These are phyloP conservation scores for Calliphora vomitoria DNA, from an alignment of 2,888 invertebrate genomes.

Conservation along the genomic window DNA sequence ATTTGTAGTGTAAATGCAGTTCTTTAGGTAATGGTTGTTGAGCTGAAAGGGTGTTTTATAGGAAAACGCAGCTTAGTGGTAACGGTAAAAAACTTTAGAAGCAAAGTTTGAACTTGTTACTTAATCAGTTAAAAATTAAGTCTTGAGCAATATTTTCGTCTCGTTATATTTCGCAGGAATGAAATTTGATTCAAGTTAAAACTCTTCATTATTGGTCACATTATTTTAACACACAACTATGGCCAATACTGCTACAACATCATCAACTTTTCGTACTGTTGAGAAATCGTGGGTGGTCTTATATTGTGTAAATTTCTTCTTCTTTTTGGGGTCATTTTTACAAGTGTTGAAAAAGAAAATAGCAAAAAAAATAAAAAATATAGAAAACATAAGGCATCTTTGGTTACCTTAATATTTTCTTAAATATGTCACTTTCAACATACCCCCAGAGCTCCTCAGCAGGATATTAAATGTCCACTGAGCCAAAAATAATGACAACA, in stretches of 20 bases:
- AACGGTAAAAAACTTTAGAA: no score
- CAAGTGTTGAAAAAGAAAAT: not conserved
- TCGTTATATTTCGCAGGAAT: no score
- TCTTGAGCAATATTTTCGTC: no score
- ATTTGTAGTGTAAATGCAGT: no score
- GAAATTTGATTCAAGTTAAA: not conserved
- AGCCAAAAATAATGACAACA: slow-evolving; percentile 80
- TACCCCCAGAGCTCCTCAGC: slow-evolving; percentile 61
- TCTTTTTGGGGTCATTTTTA: not conserved
- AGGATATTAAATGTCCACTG: slow-evolving; percentile 78
- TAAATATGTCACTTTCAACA: not conserved
- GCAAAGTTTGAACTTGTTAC: no score
- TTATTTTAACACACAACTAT: not conserved
- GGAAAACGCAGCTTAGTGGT: no score
- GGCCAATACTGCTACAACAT: slow-evolving; percentile 17
- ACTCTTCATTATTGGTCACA: not conserved
- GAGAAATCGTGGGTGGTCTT: slow-evolving; percentile 12
- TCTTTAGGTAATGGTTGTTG: no score
- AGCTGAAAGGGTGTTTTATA: no score
- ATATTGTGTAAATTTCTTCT: not conserved
- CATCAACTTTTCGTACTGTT: not conserved
- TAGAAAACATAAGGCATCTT: not conserved
- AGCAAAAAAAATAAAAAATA: not conserved
- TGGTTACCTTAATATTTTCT: slow-evolving; percentile 7
- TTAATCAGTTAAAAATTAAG: no score